Conservation (phyloP, 2,797 vertebrate species). For the Tadarida brasiliensis region DNA sequence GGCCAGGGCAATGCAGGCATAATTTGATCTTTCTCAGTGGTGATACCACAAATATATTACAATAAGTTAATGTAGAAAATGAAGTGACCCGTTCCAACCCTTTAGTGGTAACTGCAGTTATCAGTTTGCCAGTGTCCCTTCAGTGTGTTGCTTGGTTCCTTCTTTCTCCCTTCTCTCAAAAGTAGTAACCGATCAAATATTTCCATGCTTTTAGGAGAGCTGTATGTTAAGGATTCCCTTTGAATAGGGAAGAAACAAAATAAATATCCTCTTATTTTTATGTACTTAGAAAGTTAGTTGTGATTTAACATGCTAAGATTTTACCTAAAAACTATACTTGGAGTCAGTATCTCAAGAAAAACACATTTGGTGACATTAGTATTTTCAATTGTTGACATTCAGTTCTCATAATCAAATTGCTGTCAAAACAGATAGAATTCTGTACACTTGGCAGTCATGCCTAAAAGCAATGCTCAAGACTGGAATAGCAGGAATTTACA, state of each 20-base stretch:
- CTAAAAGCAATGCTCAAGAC: constrained; percentile 64
- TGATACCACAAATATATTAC: neutral
- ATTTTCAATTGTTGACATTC: constrained; percentile 65
- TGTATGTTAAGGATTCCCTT: constrained; percentile 45
- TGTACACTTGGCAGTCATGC: constrained; percentile 63
- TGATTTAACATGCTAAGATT: constrained; percentile 51
- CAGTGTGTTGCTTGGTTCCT: neutral
- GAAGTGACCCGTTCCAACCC: neutral
- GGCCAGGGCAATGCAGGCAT: neutral
- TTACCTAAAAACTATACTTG: constrained; percentile 39
- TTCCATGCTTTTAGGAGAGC: constrained; percentile 39
- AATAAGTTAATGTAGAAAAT: neutral
- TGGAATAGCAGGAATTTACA: constrained; percentile 84
- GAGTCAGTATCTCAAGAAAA: constrained; percentile 39
- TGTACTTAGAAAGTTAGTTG: neutral
- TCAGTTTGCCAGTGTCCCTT: neutral
- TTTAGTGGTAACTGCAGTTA: neutral
- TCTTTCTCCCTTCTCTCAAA: neutral
- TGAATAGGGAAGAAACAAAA: constrained; percentile 51
- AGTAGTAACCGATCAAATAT: constrained; percentile 24
- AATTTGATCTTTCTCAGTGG: constrained; percentile 16
- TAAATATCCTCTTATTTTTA: constrained; percentile 34
- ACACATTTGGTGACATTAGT: constrained; percentile 19
- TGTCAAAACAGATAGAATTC: constrained; percentile 55
- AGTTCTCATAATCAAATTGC: constrained; percentile 64